Evolutionary conservation across 2,113 vertebrate species (phyloP).

Genomic region (Fulica atra): DNA sequence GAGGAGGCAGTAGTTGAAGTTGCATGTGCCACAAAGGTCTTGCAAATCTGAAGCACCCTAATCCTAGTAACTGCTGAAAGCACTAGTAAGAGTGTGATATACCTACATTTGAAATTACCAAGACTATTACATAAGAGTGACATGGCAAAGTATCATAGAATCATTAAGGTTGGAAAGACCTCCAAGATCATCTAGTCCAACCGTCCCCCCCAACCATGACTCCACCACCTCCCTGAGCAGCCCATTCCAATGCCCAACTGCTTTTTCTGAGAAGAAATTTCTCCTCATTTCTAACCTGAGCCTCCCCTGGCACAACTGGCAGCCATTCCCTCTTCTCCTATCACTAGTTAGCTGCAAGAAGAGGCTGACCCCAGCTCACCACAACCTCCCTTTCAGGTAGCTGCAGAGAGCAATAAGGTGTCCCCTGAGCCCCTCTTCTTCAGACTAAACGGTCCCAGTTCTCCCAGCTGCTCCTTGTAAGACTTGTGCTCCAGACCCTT

Average conservation of each 20-base stretch:
- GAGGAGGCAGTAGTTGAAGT: neutral
- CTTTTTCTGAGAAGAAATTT: too few relatives aligned
- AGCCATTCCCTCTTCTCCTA: too few relatives aligned
- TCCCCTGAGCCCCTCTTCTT: neutral
- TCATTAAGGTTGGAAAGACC: too few relatives aligned
- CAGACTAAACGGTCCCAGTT: neutral
- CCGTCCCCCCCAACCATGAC: too few relatives aligned
- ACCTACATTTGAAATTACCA: neutral
- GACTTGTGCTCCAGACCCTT: too few relatives aligned
- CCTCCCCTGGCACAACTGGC: too few relatives aligned
- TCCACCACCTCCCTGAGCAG: too few relatives aligned
- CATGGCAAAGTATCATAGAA: neutral
- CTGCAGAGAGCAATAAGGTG: neutral
- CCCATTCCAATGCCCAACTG: too few relatives aligned
- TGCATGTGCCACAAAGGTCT: neutral
- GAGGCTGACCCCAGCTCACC: neutral
- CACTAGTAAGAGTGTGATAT: neutral
- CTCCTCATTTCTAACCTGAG: too few relatives aligned
- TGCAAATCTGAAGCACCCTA: neutral
- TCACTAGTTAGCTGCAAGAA: too few relatives aligned
- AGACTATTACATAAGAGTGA: neutral
- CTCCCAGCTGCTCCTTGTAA: too few relatives aligned
- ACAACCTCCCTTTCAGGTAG: neutral
- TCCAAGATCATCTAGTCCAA: too few relatives aligned
- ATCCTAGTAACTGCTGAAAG: neutral